These are phyloP conservation scores for Amyelois transitella DNA, from an alignment of 1,140 invertebrate genomes.

Conservation along the genomic window DNA sequence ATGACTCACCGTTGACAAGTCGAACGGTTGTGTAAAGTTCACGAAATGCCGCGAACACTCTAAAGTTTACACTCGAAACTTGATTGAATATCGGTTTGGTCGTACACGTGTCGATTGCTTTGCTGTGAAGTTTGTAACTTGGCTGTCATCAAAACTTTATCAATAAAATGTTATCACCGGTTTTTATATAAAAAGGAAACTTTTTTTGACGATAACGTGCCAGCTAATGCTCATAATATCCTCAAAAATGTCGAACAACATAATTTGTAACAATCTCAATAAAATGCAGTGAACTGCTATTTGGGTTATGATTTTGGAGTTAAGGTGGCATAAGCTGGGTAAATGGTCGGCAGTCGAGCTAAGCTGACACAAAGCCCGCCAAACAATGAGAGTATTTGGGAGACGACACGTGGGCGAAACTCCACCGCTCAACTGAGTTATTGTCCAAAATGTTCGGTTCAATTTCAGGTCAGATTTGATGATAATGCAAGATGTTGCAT, in stretches of 20 bases:
- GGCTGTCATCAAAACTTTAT: too few relatives aligned
- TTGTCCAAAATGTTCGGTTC: background rate
- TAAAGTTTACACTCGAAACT: background rate
- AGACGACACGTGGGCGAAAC: slow-evolving; percentile 7
- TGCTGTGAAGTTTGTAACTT: too few relatives aligned
- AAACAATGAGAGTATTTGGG: slow-evolving; percentile 19
- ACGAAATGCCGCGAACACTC: slow-evolving; percentile 1
- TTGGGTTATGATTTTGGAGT: slow-evolving; percentile 9
- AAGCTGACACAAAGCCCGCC: slow-evolving; percentile 25
- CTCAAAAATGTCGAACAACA: too few relatives aligned
- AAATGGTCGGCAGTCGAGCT: slow-evolving; percentile 2
- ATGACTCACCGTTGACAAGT: slow-evolving; percentile 24
- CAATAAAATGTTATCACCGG: too few relatives aligned
- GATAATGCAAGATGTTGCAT: background rate
- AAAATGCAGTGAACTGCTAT: too few relatives aligned
- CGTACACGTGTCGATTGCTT: too few relatives aligned
- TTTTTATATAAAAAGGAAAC: too few relatives aligned
- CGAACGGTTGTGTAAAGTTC: slow-evolving; percentile 14
- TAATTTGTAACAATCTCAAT: too few relatives aligned
- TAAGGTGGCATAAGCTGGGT: background rate
- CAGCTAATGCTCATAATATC: too few relatives aligned
- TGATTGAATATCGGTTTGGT: background rate
- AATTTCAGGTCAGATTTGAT: background rate
- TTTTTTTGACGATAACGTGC: too few relatives aligned
- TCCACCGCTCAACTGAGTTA: background rate